Evolutionary conservation across 2,113 vertebrate genomes (phyloP).

Genomic region (Macquaria ambigua): DNA sequence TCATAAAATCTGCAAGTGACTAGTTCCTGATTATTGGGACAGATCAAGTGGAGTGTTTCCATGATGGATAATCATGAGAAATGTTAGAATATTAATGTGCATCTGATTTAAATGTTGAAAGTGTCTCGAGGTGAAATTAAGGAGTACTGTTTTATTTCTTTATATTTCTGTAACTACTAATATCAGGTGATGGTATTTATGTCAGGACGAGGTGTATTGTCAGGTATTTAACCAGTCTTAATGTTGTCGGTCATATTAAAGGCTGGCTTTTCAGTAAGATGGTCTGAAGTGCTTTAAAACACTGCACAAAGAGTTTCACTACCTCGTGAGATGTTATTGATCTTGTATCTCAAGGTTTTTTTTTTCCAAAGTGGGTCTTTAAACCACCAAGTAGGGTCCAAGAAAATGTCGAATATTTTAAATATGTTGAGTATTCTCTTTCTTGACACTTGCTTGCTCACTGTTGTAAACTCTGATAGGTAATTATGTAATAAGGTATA

Average conservation of each 20-base stretch:
- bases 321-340: background rate
- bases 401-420: background rate
- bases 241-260: slow-evolving; percentile 18
- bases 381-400: background rate
- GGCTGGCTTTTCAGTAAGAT: slow-evolving; percentile 14
- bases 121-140: background rate
- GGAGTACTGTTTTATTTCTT: slow-evolving; percentile 4
- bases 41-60: background rate
- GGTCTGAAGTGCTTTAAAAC: background rate
- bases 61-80: background rate
- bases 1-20: background rate
- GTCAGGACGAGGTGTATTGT: background rate
- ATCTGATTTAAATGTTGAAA: slow-evolving; percentile 10
- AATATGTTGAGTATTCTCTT: background rate
- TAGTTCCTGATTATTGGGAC: background rate
- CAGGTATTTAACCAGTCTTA: slow-evolving; percentile 22
- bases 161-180: slow-evolving; percentile 21
- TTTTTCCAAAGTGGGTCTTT: background rate
- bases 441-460: background rate
- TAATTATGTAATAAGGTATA: background rate
- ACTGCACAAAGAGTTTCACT: background rate
- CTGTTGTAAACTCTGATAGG: background rate
- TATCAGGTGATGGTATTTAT: slow-evolving; percentile 16
- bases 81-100: background rate
- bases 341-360: background rate